phyloP scores from a whole-genome alignment of 2,888 invertebrate species.

The Acronicta alni region DNA sequence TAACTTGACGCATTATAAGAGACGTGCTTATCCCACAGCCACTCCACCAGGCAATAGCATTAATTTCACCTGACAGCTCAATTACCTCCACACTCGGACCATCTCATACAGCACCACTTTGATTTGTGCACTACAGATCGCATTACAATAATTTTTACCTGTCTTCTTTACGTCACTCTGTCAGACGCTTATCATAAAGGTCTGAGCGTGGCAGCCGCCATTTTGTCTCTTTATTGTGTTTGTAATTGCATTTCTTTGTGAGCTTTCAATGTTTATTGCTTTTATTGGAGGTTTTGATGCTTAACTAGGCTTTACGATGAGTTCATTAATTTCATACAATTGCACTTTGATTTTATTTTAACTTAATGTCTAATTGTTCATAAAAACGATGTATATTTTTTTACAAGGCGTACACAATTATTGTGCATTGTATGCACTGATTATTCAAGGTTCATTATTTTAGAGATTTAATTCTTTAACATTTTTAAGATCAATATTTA shows the following conservation, averaged over 20 bases:
- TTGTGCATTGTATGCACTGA: too few relatives aligned
- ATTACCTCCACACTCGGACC: conserved; percentile 68
- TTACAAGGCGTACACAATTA: too few relatives aligned
- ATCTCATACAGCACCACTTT: conserved; percentile 56
- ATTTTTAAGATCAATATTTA: too few relatives aligned
- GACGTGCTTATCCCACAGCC: conserved; percentile 50
- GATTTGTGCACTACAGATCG: conserved; percentile 66
- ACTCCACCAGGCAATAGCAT: conserved; percentile 70
- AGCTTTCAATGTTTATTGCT: conserved; percentile 30
- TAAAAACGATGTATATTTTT: too few relatives aligned
- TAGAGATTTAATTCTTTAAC: too few relatives aligned
- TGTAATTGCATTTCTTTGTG: conserved; percentile 67
- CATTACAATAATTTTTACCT: conserved; percentile 69
- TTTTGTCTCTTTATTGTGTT: conserved; percentile 64
- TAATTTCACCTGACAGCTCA: conserved; percentile 84
- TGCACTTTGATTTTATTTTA: background rate
- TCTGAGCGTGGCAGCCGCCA: conserved; percentile 52
- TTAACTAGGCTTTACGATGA: conserved; percentile 41
- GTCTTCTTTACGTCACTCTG: conserved; percentile 64
- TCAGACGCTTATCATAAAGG: conserved; percentile 67
- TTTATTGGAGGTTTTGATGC: conserved; percentile 27
- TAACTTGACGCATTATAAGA: conserved; percentile 70
- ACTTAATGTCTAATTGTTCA: too few relatives aligned
- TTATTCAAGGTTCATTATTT: too few relatives aligned
- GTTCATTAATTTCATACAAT: conserved; percentile 13